Evolutionary conservation across 2,113 vertebrate species (phyloP), one percentile per base, ranked within the genome.

Genomic region (Callochromis pleurospilus): DNA sequence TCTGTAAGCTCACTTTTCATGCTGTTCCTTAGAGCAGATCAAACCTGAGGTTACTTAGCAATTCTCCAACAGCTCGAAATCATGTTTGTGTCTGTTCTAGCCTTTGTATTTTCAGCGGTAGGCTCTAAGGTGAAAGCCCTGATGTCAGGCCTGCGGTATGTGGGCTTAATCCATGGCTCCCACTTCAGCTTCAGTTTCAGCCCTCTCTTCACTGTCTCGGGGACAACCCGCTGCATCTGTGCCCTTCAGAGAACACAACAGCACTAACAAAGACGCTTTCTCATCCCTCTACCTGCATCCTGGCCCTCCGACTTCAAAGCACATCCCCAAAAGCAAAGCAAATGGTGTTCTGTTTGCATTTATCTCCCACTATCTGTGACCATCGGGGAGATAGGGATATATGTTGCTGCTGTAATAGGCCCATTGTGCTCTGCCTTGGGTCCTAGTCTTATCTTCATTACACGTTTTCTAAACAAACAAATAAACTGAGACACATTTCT

Each of bases 401-500:
- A 86, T 86, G 85, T 15, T 77, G 82, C 53, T 13, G 45, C 54
- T 21, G 84, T 92, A 95, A 94, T 86, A 38, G 93, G 54, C 75
- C 89, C 85, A 90, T 88, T 94, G 94, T 92, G 83, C 87, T 77
- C 81, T n/a, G 85, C 92, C 89, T 90, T 12, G 2, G 86, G 85
- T 89, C 60, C 53, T 8, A 17, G 51, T 70, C 90, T 95, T 94
- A 95, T 95, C 94, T 92, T 84, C 85, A 91, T 91, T 89, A 80
- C 79, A 84, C 1, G 15, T 88, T 91, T 87, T 79, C 88, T 65
- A 88, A 90, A 87, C 91, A 92, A 90, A 93, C 86, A 92, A 89
- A 82, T 49, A 92, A 80, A 86, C 29, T 1, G 83, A 89, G 65
- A 91, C 84, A 79, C 55, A 79, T 86, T 89, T 92, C 86, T 80